Evolutionary conservation across 2,113 vertebrate species (phyloP).

Genomic region (Agapornis roseicollis): DNA sequence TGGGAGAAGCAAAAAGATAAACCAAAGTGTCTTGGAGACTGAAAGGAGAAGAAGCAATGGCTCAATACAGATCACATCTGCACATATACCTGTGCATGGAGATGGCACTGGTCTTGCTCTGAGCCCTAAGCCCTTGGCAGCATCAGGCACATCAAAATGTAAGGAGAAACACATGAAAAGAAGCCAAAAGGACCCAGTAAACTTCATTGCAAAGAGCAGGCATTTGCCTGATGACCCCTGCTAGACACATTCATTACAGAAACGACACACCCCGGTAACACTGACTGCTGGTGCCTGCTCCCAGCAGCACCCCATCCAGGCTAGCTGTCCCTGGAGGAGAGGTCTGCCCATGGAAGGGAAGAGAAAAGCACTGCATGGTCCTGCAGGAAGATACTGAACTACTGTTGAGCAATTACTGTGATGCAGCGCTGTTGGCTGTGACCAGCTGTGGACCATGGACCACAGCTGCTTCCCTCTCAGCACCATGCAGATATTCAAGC

Average conservation of each 20-base stretch:
- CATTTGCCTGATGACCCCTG: rapidly evolving
- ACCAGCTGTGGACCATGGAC: background rate
- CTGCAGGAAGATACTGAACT: background rate
- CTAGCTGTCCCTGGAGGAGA: background rate
- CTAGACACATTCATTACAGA: background rate
- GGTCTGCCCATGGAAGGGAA: background rate
- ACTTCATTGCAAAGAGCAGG: background rate
- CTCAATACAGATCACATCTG: background rate
- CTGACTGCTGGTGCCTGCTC: background rate
- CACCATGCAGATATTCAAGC: background rate
- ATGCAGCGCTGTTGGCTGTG: rapidly evolving
- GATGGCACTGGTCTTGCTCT: background rate
- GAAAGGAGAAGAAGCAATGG: background rate
- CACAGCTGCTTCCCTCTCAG: background rate
- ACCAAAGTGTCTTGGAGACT: background rate
- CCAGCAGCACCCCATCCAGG: background rate
- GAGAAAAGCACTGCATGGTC: background rate
- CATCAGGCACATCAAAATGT: background rate
- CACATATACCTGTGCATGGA: background rate
- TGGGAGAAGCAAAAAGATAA: constrained; percentile 8
- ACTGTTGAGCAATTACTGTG: background rate
- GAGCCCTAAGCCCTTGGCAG: background rate
- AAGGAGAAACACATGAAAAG: background rate
- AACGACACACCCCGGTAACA: rapidly evolving
- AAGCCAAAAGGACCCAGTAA: background rate